Percentiles rank a stretch among this genome's conserved stretches.
phyloP scores from a whole-genome alignment of 2,797 vertebrate species.

The Gorsachius magnificus region DNA sequence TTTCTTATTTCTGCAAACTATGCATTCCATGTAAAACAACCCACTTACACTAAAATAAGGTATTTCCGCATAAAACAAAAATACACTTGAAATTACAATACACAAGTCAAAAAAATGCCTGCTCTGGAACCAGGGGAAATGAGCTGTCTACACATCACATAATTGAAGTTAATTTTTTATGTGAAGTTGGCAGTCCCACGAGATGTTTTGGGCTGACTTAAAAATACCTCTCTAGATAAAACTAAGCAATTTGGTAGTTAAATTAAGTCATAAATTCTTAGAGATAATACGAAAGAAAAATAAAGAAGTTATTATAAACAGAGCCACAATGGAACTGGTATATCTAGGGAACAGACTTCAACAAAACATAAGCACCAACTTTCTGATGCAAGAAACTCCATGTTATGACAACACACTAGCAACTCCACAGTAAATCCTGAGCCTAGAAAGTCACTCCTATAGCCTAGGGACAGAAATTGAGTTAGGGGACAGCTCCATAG shows the following conservation, averaged over 20 bases:
- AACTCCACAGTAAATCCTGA: background rate
- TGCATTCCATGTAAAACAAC: background rate
- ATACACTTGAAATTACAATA: background rate
- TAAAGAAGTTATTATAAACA: background rate
- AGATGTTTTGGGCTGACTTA: background rate
- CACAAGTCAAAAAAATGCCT: background rate
- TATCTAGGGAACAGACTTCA: background rate
- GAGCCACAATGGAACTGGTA: background rate
- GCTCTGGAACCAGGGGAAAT: background rate
- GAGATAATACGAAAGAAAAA: background rate
- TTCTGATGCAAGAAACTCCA: background rate
- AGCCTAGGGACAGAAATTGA: background rate
- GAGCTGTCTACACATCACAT: background rate
- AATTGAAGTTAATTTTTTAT: background rate
- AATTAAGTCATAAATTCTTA: background rate
- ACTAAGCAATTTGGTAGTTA: background rate
- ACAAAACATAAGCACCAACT: background rate
- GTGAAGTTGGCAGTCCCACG: background rate
- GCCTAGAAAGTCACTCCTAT: background rate
- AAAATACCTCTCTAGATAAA: background rate
- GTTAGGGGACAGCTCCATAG: background rate
- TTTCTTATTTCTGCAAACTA: background rate
- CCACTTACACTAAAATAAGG: background rate
- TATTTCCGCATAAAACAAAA: background rate
- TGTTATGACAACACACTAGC: accelerated